Conservation (phyloP, 2,888 invertebrate species). For the Clunio marinus region DNA sequence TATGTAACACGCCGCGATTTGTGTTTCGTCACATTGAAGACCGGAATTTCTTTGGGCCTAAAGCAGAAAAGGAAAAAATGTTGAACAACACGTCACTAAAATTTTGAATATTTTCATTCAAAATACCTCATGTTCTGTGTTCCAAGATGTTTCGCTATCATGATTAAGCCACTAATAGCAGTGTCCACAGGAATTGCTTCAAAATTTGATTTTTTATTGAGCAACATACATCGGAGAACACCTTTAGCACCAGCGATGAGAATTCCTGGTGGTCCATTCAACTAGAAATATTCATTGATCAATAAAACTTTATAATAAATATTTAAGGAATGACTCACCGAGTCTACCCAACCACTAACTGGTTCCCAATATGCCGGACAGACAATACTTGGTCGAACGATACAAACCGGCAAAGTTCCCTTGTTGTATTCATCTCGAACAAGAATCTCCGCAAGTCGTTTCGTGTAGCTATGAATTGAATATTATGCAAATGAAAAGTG, state of each 20-base stretch:
- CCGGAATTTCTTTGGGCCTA: slow-evolving; percentile 67
- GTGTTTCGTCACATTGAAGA: slow-evolving; percentile 87
- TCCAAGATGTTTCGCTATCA: slow-evolving; percentile 61
- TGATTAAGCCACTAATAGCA: slow-evolving; percentile 77
- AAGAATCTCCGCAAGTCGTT: slow-evolving; percentile 82
- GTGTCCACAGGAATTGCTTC: slow-evolving; percentile 77
- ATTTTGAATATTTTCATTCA: not conserved
- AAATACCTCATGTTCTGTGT: slow-evolving; percentile 52
- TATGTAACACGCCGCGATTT: slow-evolving; percentile 78
- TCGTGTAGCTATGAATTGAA: too few relatives aligned
- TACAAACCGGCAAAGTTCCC: slow-evolving; percentile 71
- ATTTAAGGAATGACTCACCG: not conserved
- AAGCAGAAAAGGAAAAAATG: slow-evolving; percentile 1
- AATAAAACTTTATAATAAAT: not conserved
- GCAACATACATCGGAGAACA: slow-evolving; percentile 80
- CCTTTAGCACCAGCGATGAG: slow-evolving; percentile 62
- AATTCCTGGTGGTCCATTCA: slow-evolving; percentile 85
- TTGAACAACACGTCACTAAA: not conserved
- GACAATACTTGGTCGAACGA: slow-evolving; percentile 90
- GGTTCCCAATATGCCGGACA: slow-evolving; percentile 75
- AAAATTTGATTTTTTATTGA: slow-evolving; percentile 66
- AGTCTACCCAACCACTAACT: slow-evolving; percentile 78
- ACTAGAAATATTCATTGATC: slow-evolving; percentile 41
- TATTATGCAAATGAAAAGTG: too few relatives aligned
- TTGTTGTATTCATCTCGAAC: slow-evolving; percentile 64